These are phyloP conservation scores for Protomyctophum bolini DNA, from an alignment of 2,113 vertebrate species.

Conservation along the genomic window DNA sequence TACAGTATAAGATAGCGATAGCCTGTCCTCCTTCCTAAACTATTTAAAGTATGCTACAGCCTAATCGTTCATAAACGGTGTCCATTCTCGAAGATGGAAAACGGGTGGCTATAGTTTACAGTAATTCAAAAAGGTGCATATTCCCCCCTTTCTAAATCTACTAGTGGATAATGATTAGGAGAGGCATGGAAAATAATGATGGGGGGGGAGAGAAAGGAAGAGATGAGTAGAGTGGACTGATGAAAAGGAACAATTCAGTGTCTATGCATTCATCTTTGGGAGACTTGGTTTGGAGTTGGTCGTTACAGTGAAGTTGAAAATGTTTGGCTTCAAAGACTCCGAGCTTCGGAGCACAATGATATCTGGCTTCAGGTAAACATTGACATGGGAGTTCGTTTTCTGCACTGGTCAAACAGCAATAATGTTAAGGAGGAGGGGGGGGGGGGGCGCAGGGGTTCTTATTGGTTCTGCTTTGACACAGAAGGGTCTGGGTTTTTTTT, in stretches of 20 bases:
- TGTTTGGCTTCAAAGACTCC: background rate
- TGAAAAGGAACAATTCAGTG: constrained; percentile 43
- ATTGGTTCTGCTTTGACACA: constrained; percentile 23
- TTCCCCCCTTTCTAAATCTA: constrained; percentile 34
- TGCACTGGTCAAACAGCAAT: constrained; percentile 16
- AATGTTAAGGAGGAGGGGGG: background rate
- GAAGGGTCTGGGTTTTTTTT: constrained; percentile 33
- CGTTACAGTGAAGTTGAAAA: background rate
- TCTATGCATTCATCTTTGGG: constrained; percentile 55
- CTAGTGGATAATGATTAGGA: constrained; percentile 9
- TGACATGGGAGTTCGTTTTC: constrained; percentile 13
- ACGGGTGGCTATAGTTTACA: constrained; percentile 49
- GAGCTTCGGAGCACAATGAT: constrained; percentile 8
- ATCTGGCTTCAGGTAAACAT: constrained; percentile 23
- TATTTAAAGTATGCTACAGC: constrained; percentile 20
- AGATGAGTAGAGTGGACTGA: constrained; percentile 6
- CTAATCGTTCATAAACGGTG: background rate
- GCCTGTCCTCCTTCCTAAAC: constrained; percentile 10
- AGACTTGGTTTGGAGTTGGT: constrained; percentile 7
- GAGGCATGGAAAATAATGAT: constrained; percentile 18
- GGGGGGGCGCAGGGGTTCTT: constrained; percentile 15
- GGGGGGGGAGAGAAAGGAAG: constrained; percentile 19
- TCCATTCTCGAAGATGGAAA: constrained; percentile 28
- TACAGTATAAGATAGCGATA: constrained; percentile 40
- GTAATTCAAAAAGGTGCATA: constrained; percentile 69